Percentiles rank a stretch among this genome's conserved stretches.
These are phyloP conservation scores for Erynnis tages DNA, from an alignment of 2,888 invertebrate genomes.

Conservation along the genomic window DNA sequence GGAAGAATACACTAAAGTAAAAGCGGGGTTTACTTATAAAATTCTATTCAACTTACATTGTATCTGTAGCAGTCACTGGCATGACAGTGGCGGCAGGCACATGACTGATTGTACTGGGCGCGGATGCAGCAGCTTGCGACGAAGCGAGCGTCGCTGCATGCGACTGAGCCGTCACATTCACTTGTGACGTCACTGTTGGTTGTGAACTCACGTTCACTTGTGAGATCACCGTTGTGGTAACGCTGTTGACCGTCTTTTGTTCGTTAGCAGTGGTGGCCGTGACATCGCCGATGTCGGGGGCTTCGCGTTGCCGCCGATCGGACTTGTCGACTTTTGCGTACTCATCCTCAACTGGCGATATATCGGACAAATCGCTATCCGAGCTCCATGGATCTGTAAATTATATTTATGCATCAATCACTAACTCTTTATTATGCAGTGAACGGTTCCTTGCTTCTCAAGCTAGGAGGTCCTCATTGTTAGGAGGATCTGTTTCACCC, in stretches of 20 bases:
- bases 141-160: slow-evolving; percentile 24
- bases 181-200: slow-evolving; percentile 16
- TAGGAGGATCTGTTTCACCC: too few relatives aligned
- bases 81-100: slow-evolving; percentile 32
- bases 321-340: slow-evolving; percentile 74
- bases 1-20: too few relatives aligned
- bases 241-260: slow-evolving; percentile 33
- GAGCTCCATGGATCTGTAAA: slow-evolving; percentile 87
- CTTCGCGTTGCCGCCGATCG: slow-evolving; percentile 58
- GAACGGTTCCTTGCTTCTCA: too few relatives aligned
- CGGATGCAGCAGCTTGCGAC: slow-evolving; percentile 19
- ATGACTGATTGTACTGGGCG: slow-evolving; percentile 31
- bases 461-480: too few relatives aligned
- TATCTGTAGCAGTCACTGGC: slow-evolving; percentile 37
- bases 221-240: slow-evolving; percentile 31
- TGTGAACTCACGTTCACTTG: slow-evolving; percentile 18
- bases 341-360: slow-evolving; percentile 89
- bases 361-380: slow-evolving; percentile 92
- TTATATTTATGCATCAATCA: too few relatives aligned
- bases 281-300: slow-evolving; percentile 72
- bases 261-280: slow-evolving; percentile 51
- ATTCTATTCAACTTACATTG: slow-evolving; percentile 40
- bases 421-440: too few relatives aligned
- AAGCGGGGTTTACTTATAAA: too few relatives aligned
- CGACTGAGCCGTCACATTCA: slow-evolving; percentile 13